phyloP scores from a whole-genome alignment of 2,888 invertebrate genomes.

The Spialia ferax region DNA sequence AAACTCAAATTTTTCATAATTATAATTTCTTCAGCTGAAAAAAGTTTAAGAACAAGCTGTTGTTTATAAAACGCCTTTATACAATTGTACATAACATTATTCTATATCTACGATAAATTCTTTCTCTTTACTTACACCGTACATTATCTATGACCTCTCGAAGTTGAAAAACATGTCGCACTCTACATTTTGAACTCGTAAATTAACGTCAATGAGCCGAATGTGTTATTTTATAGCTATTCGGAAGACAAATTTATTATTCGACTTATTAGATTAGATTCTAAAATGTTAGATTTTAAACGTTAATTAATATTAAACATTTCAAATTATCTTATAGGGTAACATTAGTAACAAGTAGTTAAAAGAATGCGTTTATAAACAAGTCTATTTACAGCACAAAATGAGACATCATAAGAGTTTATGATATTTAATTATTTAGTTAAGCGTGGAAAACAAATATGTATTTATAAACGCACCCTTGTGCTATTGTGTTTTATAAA shows the following conservation, averaged over 20 bases:
- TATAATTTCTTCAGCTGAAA: too few species aligned
- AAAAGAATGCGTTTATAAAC: slow-evolving; percentile 14
- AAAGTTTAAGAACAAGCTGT: not conserved
- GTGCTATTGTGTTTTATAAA: too few species aligned
- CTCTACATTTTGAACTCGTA: slow-evolving; percentile 60
- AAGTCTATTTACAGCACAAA: not conserved
- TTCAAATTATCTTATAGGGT: not conserved
- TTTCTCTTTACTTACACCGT: slow-evolving; percentile 68
- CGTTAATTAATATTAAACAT: slow-evolving; percentile 31
- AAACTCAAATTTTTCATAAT: too few species aligned
- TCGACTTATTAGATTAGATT: slow-evolving; percentile 55
- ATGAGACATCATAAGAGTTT: not conserved
- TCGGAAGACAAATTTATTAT: slow-evolving; percentile 82
- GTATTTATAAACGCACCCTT: too few species aligned
- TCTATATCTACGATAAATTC: slow-evolving; percentile 77
- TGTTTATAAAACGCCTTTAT: slow-evolving; percentile 38
- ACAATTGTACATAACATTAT: slow-evolving; percentile 51
- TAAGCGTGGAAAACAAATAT: too few species aligned
- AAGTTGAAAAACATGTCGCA: slow-evolving; percentile 73
- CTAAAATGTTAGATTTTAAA: slow-evolving; percentile 56
- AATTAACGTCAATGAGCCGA: slow-evolving; percentile 69
- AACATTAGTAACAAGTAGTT: not conserved
- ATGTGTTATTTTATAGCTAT: slow-evolving; percentile 73
- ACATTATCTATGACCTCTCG: slow-evolving; percentile 45
- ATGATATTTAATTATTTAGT: too few species aligned